Evolutionary conservation across 1,140 invertebrate genomes (phyloP).

Genomic region (Antheraea mylitta): DNA sequence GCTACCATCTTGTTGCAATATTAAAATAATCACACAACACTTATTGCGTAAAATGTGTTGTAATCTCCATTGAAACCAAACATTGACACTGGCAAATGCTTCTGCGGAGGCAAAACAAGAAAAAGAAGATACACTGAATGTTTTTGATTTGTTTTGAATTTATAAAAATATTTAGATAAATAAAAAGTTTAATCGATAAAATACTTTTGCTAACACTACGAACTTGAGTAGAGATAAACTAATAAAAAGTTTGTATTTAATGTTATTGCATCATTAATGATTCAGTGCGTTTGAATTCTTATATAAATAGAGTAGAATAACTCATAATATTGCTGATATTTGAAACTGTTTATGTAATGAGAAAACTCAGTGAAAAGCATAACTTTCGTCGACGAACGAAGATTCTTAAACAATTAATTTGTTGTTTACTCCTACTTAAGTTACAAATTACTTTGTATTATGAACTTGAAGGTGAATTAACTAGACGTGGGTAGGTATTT

Average conservation of each 20-base stretch:
- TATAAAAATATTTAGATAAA: too few relatives aligned
- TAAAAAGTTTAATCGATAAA: too few relatives aligned
- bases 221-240: background rate
- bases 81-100: too few relatives aligned
- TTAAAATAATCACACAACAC: too few relatives aligned
- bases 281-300: conserved; percentile 10
- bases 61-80: too few relatives aligned
- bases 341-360: conserved; percentile 27
- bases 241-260: background rate
- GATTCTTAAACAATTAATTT: conserved; percentile 27
- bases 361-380: conserved; percentile 21
- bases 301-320: conserved; percentile 17
- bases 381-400: conserved; percentile 16
- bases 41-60: too few relatives aligned
- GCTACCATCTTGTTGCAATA: too few relatives aligned
- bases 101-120: too few relatives aligned
- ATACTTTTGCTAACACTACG: too few relatives aligned
- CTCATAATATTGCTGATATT: conserved; percentile 22
- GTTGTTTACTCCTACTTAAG: conserved; percentile 25
- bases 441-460: conserved; percentile 17
- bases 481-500: background rate
- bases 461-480: conserved; percentile 8
- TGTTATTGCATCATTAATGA: background rate
- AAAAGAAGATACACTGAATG: too few relatives aligned
- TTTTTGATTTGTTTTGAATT: too few relatives aligned